Evolutionary conservation across 2,888 invertebrate species (phyloP).

Genomic region (Drosophila meridiana): DNA sequence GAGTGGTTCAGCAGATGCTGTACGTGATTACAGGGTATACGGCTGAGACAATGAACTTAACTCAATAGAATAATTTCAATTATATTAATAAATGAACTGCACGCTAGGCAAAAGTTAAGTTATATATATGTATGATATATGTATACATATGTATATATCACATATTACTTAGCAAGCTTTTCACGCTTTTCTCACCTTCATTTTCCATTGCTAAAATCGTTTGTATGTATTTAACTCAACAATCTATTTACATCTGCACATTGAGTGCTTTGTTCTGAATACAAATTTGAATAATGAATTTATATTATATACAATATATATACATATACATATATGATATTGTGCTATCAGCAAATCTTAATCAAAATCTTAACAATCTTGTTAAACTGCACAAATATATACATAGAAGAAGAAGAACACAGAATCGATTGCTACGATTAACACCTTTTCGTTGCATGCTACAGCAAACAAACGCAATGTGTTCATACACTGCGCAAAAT

Average conservation of each 20-base stretch:
- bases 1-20: constrained; percentile 14
- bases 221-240: constrained; percentile 17
- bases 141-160: neutral
- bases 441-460: constrained; percentile 51
- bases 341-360: neutral
- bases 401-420: neutral
- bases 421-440: constrained; percentile 57
- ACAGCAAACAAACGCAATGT: constrained; percentile 26
- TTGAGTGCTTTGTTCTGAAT: constrained; percentile 26
- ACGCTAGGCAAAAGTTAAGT: neutral
- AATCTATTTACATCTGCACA: constrained; percentile 47
- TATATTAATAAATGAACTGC: neutral
- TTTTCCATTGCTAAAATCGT: constrained; percentile 32
- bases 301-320: neutral
- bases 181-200: constrained; percentile 33
- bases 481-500: constrained; percentile 28
- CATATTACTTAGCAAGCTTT: constrained; percentile 5
- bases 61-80: neutral
- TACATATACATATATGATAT: neutral
- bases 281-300: neutral
- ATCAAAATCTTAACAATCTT: constrained; percentile 37
- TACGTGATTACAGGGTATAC: constrained; percentile 7
- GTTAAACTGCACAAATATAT: constrained; percentile 19
- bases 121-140: neutral
- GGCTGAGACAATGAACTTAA: neutral